These are phyloP conservation scores for Torymus auratus DNA, from an alignment of 2,888 invertebrate genomes.

Conservation along the genomic window DNA sequence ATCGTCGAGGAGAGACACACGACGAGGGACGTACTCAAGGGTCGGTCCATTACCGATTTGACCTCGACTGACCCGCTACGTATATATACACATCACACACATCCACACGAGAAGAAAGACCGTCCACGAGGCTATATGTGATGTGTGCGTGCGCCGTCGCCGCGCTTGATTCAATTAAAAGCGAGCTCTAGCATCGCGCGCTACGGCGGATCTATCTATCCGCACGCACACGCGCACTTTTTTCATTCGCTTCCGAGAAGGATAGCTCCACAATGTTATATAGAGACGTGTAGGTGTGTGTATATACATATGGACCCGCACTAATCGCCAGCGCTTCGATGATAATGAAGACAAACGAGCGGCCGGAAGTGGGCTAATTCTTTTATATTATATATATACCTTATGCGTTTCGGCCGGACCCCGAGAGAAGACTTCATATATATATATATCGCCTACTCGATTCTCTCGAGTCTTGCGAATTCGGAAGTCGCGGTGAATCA, in stretches of 20 bases:
- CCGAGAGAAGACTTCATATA: no score
- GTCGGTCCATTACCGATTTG: slow-evolving; percentile 73
- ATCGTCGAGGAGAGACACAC: no score
- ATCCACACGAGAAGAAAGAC: slow-evolving; percentile 61
- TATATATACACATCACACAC: slow-evolving; percentile 33
- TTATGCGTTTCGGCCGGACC: background rate
- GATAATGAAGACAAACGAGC: slow-evolving; percentile 53
- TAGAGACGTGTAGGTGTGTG: background rate
- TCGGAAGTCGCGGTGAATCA: slow-evolving; percentile 38
- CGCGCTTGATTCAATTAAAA: slow-evolving; percentile 74
- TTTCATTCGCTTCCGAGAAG: slow-evolving; percentile 50
- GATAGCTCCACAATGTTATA: no score
- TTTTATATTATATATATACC: background rate
- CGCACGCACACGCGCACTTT: slow-evolving; percentile 58
- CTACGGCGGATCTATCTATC: no score
- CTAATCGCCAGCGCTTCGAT: slow-evolving; percentile 43
- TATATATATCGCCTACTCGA: no score
- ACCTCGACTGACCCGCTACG: slow-evolving; percentile 71
- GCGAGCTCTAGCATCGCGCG: slow-evolving; percentile 36
- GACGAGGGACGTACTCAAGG: slow-evolving; percentile 66
- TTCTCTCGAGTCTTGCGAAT: background rate
- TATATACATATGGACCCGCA: slow-evolving; percentile 26
- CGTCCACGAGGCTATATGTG: slow-evolving; percentile 6
- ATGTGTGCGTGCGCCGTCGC: slow-evolving; percentile 65
- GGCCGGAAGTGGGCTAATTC: slow-evolving; percentile 48